A percentile compares a stretch with the other conserved stretches of the same genome.
These are phyloP conservation scores for Lomographa bimaculata DNA, from an alignment of 2,888 invertebrate genomes.

Conservation along the genomic window DNA sequence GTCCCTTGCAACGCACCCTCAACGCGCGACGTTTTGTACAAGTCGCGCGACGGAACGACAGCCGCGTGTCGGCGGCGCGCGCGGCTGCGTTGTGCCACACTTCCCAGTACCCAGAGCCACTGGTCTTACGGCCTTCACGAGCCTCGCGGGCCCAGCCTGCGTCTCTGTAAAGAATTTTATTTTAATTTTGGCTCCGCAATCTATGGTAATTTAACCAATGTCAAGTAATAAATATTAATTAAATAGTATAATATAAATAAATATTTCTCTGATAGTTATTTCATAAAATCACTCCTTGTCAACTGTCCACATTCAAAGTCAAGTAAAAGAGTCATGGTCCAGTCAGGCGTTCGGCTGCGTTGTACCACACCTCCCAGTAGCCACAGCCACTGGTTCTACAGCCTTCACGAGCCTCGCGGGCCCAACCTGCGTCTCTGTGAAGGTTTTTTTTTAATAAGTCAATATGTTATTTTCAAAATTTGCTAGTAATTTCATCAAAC, in stretches of 20 bases:
- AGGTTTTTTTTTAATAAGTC: too few species aligned
- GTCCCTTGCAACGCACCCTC: slow-evolving; percentile 86
- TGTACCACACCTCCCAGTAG: slow-evolving; percentile 86
- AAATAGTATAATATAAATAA: too few species aligned
- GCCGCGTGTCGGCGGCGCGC: slow-evolving; percentile 82
- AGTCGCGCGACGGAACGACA: slow-evolving; percentile 85
- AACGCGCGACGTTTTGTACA: slow-evolving; percentile 86
- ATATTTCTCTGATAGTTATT: too few species aligned
- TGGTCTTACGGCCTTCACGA: slow-evolving; percentile 64
- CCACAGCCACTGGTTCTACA: slow-evolving; percentile 59
- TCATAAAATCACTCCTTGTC: too few species aligned
- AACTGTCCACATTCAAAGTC: too few species aligned
- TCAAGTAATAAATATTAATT: too few species aligned
- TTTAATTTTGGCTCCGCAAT: too few species aligned
- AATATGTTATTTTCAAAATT: too few species aligned
- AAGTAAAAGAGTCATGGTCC: too few species aligned
- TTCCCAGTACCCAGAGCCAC: slow-evolving; percentile 82
- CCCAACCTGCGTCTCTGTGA: slow-evolving; percentile 70
- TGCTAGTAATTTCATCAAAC: too few species aligned
- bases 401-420: slow-evolving; percentile 71
- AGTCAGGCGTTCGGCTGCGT: too few species aligned
- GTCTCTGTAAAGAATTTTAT: slow-evolving; percentile 55
- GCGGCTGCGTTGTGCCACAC: slow-evolving; percentile 81
- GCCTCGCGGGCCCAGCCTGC: slow-evolving; percentile 71
- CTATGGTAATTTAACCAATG: too few species aligned